Percentiles rank a stretch among this genome's conserved stretches.
These are phyloP conservation scores for Orcinus orca DNA, from an alignment of 2,113 vertebrate species.

Conservation along the genomic window DNA sequence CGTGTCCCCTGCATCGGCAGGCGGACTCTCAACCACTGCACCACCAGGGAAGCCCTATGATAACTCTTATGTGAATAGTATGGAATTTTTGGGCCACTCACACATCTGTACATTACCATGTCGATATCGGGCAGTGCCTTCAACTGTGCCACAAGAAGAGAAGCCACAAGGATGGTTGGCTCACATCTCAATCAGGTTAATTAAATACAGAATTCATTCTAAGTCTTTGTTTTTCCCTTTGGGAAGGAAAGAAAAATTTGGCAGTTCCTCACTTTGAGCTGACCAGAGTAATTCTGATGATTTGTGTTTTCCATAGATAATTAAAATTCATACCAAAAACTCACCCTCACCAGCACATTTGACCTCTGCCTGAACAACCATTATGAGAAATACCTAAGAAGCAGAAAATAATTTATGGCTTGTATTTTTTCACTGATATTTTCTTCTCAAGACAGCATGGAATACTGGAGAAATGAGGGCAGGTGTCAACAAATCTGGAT, in stretches of 20 bases:
- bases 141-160: not conserved
- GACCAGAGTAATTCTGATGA: conserved; percentile 6
- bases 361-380: not conserved
- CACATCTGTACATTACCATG: conserved; percentile 57
- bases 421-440: not conserved
- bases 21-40: no score
- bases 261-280: conserved; percentile 12
- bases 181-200: conserved; percentile 25
- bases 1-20: no score
- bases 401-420: not conserved
- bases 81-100: conserved; percentile 76
- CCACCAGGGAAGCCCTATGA: conserved; percentile 28
- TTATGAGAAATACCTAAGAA: not conserved
- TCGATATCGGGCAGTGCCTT: not conserved
- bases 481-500: not conserved
- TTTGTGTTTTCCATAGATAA: not conserved
- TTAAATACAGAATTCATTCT: conserved; percentile 38
- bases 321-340: conserved; percentile 1
- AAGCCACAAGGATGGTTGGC: not conserved
- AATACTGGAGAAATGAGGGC: not conserved
- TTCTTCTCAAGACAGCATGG: not conserved
- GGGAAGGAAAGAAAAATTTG: conserved; percentile 12
- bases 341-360: not conserved
- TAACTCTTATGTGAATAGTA: conserved; percentile 76
- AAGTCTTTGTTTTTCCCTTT: conserved; percentile 3